Evolutionary conservation across 2,113 vertebrate species (phyloP), one percentile per base, ranked within the genome.

Genomic region (Hiodon alosoides): DNA sequence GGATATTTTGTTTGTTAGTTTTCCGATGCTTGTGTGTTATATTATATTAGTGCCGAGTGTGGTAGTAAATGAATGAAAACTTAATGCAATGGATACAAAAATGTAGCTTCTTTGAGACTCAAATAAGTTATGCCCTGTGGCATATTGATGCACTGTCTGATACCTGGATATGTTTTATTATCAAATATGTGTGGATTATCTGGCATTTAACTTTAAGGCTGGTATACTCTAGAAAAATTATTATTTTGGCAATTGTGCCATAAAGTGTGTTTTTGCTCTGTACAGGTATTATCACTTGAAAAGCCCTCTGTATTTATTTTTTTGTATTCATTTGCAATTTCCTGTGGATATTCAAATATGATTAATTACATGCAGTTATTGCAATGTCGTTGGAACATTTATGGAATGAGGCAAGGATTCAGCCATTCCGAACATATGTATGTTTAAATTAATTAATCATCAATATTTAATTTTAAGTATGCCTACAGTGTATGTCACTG

Each of bases 381-480:
- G 31, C 1, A 31, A 31, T 31, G 31, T 31, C 31, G 2, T 31
- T 31, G 31, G 31, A 31, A 31, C 31, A 31, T 31, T 31, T 31
- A 31, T 31, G 31, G 31, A 31, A 31, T 31, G 31, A 31, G 31
- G 31, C 31, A 57, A 71, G 13, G 58, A 57, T 71, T 4, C 8
- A 59, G 58, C 53, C 55, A 11, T 13, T 14, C 46, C 48, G 46
- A 48, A 31, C 46, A n/a, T 54, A 48, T 7, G 48, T 71, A 48
- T n/a, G 31, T 11, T 59, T 4, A 11, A 31, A 59, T 47, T 57
- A 59, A 9, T 14, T 59, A 57, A 60, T 48, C 8, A 46, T 48
- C 59, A n/a, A 48, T n/a, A 71, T 48, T 71, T 59, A 71, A 59
- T 59, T 67, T 53, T 55, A 52, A 70, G 17, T 31, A 70, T 70